Evolutionary conservation across 1,140 invertebrate genomes (phyloP).

Genomic region (Whitmania pigra): DNA sequence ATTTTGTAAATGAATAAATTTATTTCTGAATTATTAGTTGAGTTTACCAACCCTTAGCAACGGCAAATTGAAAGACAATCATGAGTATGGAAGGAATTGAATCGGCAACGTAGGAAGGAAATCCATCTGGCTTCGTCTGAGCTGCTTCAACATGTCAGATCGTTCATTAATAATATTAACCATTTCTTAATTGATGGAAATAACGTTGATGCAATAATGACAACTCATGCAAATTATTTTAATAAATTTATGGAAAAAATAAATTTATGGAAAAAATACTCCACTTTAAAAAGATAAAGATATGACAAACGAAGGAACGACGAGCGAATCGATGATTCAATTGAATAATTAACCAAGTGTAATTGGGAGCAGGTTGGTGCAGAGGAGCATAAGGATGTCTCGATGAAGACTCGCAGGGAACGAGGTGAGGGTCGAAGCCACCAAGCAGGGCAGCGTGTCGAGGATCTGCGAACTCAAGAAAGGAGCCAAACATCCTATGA

Average conservation of each 20-base stretch:
- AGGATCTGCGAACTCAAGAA: slow-evolving; percentile 91
- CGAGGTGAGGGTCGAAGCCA: slow-evolving; percentile 80
- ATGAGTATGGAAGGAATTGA: slow-evolving; percentile 88
- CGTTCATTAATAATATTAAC: too few relatives aligned
- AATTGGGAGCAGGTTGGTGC: slow-evolving; percentile 89
- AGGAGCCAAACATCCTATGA: slow-evolving; percentile 56
- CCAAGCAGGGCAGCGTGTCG: slow-evolving; percentile 82
- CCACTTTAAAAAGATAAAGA: slow-evolving; percentile 15
- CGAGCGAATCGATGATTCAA: not conserved
- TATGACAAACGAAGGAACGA: not conserved
- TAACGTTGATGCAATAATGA: too few relatives aligned
- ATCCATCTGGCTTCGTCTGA: too few relatives aligned
- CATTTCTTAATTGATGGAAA: too few relatives aligned
- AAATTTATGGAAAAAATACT: not conserved
- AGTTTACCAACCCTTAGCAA: slow-evolving; percentile 58
- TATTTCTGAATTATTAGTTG: slow-evolving; percentile 23
- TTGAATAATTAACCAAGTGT: slow-evolving; percentile 60
- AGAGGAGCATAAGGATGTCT: slow-evolving; percentile 84
- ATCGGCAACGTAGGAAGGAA: slow-evolving; percentile 59
- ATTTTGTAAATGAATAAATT: not conserved
- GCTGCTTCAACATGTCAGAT: too few relatives aligned
- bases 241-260: too few relatives aligned
- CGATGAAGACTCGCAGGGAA: slow-evolving; percentile 79
- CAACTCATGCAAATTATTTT: too few relatives aligned
- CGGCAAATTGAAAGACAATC: slow-evolving; percentile 91